phyloP scores from a whole-genome alignment of 2,797 vertebrate genomes.

The Echeneis naucrates region DNA sequence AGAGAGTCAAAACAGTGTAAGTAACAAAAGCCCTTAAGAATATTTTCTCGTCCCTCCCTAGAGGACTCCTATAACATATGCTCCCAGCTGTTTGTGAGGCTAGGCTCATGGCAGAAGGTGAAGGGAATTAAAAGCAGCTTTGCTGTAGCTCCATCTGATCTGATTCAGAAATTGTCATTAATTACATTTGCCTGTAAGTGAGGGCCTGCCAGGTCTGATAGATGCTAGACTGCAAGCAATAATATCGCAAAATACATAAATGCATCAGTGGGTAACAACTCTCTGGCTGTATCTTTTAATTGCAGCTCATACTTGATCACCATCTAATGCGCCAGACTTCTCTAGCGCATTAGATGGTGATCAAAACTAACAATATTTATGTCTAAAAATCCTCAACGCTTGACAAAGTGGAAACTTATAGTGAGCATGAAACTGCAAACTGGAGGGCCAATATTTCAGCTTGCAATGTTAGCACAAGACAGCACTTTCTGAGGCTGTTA shows the following conservation, averaged over 20 bases:
- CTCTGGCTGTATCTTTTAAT: conserved; percentile 14
- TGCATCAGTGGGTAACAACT: conserved; percentile 30
- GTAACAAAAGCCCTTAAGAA: conserved; percentile 45
- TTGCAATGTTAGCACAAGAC: conserved; percentile 21
- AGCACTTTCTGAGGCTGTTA: conserved; percentile 28
- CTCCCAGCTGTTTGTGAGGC: conserved; percentile 32
- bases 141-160: conserved; percentile 32
- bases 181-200: conserved; percentile 37
- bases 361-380: conserved; percentile 6
- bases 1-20: conserved; percentile 44
- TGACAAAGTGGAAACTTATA: conserved; percentile 27
- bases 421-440: conserved; percentile 32
- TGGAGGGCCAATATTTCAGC: conserved; percentile 24
- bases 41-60: conserved; percentile 48
- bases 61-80: conserved; percentile 22
- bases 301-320: conserved; percentile 12
- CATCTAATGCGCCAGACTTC: no score
- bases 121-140: conserved; percentile 38
- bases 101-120: conserved; percentile 29
- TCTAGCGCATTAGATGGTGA: conserved; percentile 8
- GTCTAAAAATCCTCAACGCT: conserved; percentile 9
- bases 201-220: conserved; percentile 39
- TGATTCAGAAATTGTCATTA: conserved; percentile 39
- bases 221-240: conserved; percentile 24
- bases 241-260: conserved; percentile 22